Conservation (phyloP, 2,888 invertebrate genomes). For the Stenolophus ochropezus region DNA sequence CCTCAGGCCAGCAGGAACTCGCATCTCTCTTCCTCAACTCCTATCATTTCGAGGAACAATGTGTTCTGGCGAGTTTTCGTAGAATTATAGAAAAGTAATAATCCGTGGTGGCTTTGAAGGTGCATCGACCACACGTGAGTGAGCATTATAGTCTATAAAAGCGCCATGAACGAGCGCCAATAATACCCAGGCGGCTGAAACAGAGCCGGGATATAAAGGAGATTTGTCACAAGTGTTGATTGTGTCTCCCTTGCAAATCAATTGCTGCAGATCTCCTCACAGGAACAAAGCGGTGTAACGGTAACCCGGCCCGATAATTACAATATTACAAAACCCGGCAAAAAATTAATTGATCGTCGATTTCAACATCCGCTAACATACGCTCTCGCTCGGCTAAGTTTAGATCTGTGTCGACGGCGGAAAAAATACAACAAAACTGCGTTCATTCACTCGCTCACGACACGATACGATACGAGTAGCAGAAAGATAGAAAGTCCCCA, state of each 20-base stretch:
- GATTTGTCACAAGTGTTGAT: conserved; percentile 34
- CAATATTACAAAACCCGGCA: conserved; percentile 47
- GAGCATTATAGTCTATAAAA: background rate
- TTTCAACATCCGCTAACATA: conserved; percentile 60
- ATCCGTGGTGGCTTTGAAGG: background rate
- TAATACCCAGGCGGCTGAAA: conserved; percentile 17
- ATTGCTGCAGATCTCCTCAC: background rate
- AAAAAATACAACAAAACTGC: conserved; percentile 30
- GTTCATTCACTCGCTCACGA: conserved; percentile 52
- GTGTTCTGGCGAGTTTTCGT: no score
- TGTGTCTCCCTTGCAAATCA: background rate
- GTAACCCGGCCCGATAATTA: conserved; percentile 47
- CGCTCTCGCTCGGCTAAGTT: conserved; percentile 33
- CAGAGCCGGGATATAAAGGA: conserved; percentile 7
- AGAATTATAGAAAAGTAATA: background rate
- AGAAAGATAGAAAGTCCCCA: conserved; percentile 33
- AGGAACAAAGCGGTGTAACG: conserved; percentile 27
- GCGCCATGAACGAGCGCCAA: background rate
- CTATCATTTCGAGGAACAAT: no score
- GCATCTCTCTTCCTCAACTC: no score
- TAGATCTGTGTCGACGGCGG: conserved; percentile 51
- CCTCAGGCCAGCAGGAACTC: background rate
- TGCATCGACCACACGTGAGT: background rate
- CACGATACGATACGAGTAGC: no score
- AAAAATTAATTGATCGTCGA: conserved; percentile 59